Evolutionary conservation across 2,113 vertebrate species (phyloP).

Genomic region (Heterocephalus glaber): DNA sequence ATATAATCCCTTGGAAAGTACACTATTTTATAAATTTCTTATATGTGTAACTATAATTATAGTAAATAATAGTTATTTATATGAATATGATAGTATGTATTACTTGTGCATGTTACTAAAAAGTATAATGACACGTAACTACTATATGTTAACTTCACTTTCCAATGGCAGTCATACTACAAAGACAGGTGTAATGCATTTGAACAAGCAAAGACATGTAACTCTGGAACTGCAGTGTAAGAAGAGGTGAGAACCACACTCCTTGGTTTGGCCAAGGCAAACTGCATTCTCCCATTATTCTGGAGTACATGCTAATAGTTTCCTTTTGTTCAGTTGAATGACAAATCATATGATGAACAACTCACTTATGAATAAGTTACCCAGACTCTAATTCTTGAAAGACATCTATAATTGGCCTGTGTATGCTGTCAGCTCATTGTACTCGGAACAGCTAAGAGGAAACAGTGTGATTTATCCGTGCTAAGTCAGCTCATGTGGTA

Average conservation of each 20-base stretch:
- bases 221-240: not conserved
- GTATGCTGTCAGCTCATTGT: not conserved
- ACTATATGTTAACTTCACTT: not conserved
- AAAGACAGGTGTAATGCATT: not conserved
- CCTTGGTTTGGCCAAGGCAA: not conserved
- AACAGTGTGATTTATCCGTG: not conserved
- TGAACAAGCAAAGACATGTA: not conserved
- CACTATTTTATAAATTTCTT: not conserved
- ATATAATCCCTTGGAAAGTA: not conserved
- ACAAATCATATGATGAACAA: not conserved
- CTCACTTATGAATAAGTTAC: not conserved
- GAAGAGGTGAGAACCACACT: not conserved
- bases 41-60: not conserved
- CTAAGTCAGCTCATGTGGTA: not conserved
- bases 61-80: not conserved
- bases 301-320: accelerated
- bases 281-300: accelerated
- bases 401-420: not conserved
- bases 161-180: not conserved
- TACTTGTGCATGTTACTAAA: not conserved
- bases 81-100: not conserved
- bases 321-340: not conserved
- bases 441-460: not conserved
- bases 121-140: not conserved
- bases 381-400: not conserved